Conservation (phyloP, 2,797 vertebrate species). For the Poecile montanus region DNA sequence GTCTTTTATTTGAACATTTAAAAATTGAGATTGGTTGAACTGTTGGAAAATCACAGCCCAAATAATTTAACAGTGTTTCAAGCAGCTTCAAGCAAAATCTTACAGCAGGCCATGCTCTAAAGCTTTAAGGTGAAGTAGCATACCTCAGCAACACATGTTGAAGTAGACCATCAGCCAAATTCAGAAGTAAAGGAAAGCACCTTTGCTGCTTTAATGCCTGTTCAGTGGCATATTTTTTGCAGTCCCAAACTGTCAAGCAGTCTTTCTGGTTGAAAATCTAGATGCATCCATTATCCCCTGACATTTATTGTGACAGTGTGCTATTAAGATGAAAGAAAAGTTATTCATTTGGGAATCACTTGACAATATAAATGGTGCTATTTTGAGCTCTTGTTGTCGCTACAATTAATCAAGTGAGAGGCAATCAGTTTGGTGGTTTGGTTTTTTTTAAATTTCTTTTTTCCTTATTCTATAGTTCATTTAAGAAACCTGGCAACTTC, state of each 20-base stretch:
- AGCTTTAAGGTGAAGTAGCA: not conserved
- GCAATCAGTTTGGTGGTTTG: not conserved
- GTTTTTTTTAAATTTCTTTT: not conserved
- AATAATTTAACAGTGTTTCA: not conserved
- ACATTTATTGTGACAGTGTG: slow-evolving; percentile 25
- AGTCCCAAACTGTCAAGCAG: not conserved
- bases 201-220: not conserved
- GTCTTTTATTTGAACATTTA: not conserved
- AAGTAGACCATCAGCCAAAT: not conserved
- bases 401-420: slow-evolving; percentile 57
- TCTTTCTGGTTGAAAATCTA: slow-evolving; percentile 12
- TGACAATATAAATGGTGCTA: slow-evolving; percentile 55
- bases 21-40: not conserved
- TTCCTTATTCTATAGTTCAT: not conserved
- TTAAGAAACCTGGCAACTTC: not conserved
- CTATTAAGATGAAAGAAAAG: slow-evolving; percentile 36
- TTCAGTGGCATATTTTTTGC: not conserved
- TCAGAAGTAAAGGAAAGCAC: not conserved
- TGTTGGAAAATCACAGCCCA: not conserved
- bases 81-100: not conserved
- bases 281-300: slow-evolving; percentile 20
- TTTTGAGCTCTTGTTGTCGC: slow-evolving; percentile 42
- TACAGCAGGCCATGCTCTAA: not conserved
- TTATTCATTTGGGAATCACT: slow-evolving; percentile 38
- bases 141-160: not conserved